These are phyloP conservation scores for Pelecanoides urinatrix DNA, from an alignment of 2,113 vertebrate species.

Conservation along the genomic window DNA sequence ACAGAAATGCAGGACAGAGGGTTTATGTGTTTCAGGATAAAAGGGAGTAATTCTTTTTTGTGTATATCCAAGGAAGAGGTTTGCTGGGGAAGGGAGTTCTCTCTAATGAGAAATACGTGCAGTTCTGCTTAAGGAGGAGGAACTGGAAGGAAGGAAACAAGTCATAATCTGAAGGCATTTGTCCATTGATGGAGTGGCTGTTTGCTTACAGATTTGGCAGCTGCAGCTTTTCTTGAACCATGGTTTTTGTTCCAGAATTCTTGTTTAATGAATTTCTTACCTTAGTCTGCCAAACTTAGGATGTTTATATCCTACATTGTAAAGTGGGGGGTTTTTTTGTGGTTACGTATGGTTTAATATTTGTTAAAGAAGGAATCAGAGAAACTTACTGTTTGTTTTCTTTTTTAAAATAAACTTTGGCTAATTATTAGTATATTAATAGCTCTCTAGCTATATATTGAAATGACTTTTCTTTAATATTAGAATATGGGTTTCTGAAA, in stretches of 20 bases:
- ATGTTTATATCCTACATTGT: neutral
- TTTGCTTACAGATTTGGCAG: constrained; percentile 31
- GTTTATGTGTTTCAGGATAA: neutral
- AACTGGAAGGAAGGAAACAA: constrained; percentile 51
- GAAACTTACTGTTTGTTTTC: neutral
- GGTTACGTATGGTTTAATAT: neutral
- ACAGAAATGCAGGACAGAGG: neutral
- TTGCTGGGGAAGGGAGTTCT: neutral
- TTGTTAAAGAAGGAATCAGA: neutral
- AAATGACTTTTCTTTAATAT: neutral
- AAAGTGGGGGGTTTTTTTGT: neutral
- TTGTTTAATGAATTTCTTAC: constrained; percentile 12
- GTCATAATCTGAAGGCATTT: constrained; percentile 25
- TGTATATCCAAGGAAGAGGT: neutral
- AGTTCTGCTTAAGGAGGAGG: neutral
- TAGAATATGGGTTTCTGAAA: neutral
- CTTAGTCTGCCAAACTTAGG: neutral
- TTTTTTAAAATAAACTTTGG: neutral
- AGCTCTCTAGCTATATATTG: neutral
- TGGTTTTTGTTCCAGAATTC: constrained; percentile 18
- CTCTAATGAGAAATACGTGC: constrained; percentile 12
- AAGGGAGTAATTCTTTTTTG: neutral
- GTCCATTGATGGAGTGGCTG: neutral
- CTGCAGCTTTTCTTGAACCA: constrained; percentile 28
- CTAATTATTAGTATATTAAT: neutral